Percentiles rank a stretch among this genome's conserved stretches.
Evolutionary conservation across 2,113 vertebrate genomes (phyloP).

Genomic region (Ornithorhynchus anatinus): DNA sequence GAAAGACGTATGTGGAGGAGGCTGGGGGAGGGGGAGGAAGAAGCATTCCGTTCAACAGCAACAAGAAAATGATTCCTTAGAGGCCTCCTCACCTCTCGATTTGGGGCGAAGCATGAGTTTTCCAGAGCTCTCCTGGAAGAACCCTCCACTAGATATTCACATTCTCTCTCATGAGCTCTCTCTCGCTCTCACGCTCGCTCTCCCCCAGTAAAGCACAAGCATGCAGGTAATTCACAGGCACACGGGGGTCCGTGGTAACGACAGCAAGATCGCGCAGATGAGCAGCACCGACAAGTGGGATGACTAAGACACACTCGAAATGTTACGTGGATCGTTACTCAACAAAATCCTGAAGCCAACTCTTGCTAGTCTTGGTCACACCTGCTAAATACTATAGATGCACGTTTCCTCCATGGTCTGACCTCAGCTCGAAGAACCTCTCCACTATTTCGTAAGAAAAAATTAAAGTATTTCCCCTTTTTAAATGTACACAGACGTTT

Average conservation of each 20-base stretch:
- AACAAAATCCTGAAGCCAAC: constrained; percentile 78
- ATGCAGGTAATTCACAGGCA: constrained; percentile 85
- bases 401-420: constrained; percentile 75
- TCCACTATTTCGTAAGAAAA: constrained; percentile 88
- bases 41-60: constrained; percentile 50
- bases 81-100: constrained; percentile 69
- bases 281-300: constrained; percentile 73
- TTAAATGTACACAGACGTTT: constrained; percentile 95
- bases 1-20: no score
- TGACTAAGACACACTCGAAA: constrained; percentile 72
- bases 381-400: constrained; percentile 78
- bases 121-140: constrained; percentile 57
- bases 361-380: constrained; percentile 76
- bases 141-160: no score
- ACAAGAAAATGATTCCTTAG: constrained; percentile 65
- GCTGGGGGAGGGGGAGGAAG: no score
- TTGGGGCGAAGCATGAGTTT: constrained; percentile 60
- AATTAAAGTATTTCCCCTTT: constrained; percentile 88
- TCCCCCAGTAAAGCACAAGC: constrained; percentile 80
- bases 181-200: no score
- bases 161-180: no score
- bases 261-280: constrained; percentile 77
- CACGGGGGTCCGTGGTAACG: constrained; percentile 77
- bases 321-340: constrained; percentile 71
- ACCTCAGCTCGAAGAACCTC: constrained; percentile 85